phyloP scores from a whole-genome alignment of 1,140 invertebrate genomes.

The Hypothenemus hampei region DNA sequence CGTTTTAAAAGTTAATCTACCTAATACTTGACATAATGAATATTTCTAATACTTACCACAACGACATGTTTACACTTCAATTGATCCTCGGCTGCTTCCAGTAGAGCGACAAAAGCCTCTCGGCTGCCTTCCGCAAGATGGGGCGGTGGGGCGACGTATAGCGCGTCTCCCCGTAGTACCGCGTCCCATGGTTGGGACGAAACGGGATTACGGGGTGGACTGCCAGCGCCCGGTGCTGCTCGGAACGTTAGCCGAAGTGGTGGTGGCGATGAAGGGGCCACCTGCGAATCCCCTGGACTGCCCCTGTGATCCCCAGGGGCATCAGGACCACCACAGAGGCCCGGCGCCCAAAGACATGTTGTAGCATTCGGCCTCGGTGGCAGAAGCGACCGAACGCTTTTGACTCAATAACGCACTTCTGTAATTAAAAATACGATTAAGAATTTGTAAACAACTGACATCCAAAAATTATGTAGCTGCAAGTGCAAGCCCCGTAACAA shows the following conservation, averaged over 20 bases:
- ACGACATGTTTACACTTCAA: conserved; percentile 77
- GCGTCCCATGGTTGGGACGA: conserved; percentile 43
- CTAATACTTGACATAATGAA: background rate
- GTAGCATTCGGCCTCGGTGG: conserved; percentile 57
- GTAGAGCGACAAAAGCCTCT: conserved; percentile 84
- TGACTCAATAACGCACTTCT: conserved; percentile 44
- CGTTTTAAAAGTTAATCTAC: background rate
- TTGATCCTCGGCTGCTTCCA: conserved; percentile 94
- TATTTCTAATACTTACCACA: conserved; percentile 45
- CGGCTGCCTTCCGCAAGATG: conserved; percentile 85
- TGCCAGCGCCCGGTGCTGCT: conserved; percentile 32
- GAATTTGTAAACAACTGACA: background rate
- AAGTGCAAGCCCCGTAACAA: background rate
- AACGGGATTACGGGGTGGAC: conserved; percentile 6
- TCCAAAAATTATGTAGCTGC: background rate
- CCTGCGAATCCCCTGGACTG: conserved; percentile 22
- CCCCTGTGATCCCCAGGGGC: conserved; percentile 57
- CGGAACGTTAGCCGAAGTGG: conserved; percentile 44
- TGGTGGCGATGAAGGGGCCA: conserved; percentile 27
- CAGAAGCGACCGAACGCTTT: conserved; percentile 54
- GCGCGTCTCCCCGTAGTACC: conserved; percentile 65
- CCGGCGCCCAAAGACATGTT: conserved; percentile 92
- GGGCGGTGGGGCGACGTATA: conserved; percentile 82
- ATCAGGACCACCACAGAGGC: conserved; percentile 98
- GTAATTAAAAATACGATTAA: conserved; percentile 28